Conservation (phyloP, 2,888 invertebrate species). For the Clitarchus hookeri region DNA sequence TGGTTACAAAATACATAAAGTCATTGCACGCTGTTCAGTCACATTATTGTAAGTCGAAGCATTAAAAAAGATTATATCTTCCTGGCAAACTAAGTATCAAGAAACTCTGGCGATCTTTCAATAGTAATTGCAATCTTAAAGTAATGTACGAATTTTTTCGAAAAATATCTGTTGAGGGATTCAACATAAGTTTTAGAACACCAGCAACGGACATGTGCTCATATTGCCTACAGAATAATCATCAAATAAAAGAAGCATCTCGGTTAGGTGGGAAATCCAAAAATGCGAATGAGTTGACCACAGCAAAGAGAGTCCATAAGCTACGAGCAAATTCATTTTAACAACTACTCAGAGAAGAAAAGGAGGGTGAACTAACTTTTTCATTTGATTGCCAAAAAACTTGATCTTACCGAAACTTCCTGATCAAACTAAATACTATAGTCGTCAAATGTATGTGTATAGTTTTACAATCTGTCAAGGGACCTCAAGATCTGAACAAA, state of each 20-base stretch:
- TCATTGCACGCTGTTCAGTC: neutral
- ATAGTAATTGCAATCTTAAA: neutral
- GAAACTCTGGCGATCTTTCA: neutral
- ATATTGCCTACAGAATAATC: neutral
- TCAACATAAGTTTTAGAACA: neutral
- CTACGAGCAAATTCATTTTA: constrained; percentile 38
- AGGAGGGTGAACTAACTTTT: neutral
- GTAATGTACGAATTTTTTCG: neutral
- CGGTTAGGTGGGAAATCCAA: neutral
- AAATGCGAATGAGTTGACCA: neutral
- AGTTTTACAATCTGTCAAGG: neutral
- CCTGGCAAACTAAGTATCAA: neutral
- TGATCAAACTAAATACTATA: neutral
- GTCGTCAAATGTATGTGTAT: neutral
- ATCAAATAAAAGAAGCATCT: neutral
- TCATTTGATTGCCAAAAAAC: neutral
- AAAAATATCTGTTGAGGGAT: neutral
- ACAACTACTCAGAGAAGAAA: neutral
- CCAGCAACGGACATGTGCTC: neutral
- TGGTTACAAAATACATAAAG: neutral
- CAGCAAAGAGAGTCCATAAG: constrained; percentile 37
- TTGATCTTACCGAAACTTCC: neutral
- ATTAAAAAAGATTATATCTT: neutral
- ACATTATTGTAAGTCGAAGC: neutral
- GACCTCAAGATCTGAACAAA: neutral